phyloP scores from a whole-genome alignment of 2,888 invertebrate species.

The Megalurothrips usitatus region DNA sequence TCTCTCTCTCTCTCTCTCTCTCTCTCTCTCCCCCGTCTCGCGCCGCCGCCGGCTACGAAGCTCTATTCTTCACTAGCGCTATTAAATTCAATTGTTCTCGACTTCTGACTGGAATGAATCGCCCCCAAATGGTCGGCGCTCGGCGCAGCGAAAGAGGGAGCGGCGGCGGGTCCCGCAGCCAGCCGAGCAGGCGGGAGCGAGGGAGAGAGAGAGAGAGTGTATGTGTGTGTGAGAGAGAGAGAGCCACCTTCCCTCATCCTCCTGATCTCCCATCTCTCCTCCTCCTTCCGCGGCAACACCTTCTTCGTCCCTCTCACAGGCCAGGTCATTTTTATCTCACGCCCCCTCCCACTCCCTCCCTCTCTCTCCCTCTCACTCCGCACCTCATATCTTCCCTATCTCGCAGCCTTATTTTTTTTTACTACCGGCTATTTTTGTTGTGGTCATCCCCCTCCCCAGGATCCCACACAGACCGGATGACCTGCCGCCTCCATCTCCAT shows the following conservation, averaged over 20 bases:
- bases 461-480: not conserved
- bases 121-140: slow-evolving; percentile 8
- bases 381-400: not conserved
- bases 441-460: not conserved
- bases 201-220: not conserved
- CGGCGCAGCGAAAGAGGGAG: not conserved
- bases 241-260: not conserved
- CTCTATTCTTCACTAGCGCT: slow-evolving; percentile 2
- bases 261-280: not conserved
- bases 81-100: slow-evolving; percentile 27
- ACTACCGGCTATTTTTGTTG: not conserved
- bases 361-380: not conserved
- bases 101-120: slow-evolving; percentile 26
- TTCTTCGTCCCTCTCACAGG: not conserved
- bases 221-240: not conserved
- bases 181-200: not conserved
- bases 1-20: not conserved
- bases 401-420: not conserved
- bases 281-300: not conserved
- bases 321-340: not conserved
- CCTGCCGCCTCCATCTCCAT: not conserved
- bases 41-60: not conserved
- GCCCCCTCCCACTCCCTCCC: not conserved
- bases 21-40: not conserved
- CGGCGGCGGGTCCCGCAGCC: not conserved